Percentiles rank a stretch among this genome's conserved stretches.
Evolutionary conservation across 1,140 invertebrate genomes (phyloP).

Genomic region (Acyrthosiphon pisum): DNA sequence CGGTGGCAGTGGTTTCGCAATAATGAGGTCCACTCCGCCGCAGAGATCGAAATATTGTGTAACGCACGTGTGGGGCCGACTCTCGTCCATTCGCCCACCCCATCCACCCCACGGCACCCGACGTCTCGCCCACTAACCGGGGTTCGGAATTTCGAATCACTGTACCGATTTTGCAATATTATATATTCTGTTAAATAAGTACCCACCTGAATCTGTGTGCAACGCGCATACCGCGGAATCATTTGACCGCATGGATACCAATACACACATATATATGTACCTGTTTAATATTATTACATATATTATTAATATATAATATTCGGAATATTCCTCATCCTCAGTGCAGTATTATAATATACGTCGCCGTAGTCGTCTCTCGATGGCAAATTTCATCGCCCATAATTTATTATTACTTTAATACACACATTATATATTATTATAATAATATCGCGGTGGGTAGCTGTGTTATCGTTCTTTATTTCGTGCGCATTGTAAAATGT

Average conservation of each 20-base stretch:
- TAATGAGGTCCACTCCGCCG: neutral
- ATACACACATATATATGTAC: neutral
- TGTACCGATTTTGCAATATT: neutral
- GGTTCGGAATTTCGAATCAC: neutral
- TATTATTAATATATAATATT: neutral
- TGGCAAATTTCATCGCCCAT: neutral
- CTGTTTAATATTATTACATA: neutral
- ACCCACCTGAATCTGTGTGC: too few species aligned
- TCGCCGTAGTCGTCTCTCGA: neutral
- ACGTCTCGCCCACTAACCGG: too few species aligned
- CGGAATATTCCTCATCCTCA: neutral
- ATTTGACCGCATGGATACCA: neutral
- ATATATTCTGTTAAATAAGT: neutral
- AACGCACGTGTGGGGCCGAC: neutral
- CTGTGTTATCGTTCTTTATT: neutral
- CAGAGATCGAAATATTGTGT: neutral
- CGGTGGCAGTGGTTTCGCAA: neutral
- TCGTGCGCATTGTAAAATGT: neutral
- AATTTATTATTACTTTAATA: neutral
- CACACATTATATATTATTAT: too few species aligned
- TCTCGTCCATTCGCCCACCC: neutral
- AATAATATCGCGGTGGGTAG: neutral
- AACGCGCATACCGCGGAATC: neutral
- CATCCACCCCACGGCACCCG: too few species aligned
- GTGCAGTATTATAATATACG: too few species aligned